Base-by-base conservation (phyloP, 2,113 vertebrate genomes). In the Rhynchopsitta pachyrhyncha region DNA sequence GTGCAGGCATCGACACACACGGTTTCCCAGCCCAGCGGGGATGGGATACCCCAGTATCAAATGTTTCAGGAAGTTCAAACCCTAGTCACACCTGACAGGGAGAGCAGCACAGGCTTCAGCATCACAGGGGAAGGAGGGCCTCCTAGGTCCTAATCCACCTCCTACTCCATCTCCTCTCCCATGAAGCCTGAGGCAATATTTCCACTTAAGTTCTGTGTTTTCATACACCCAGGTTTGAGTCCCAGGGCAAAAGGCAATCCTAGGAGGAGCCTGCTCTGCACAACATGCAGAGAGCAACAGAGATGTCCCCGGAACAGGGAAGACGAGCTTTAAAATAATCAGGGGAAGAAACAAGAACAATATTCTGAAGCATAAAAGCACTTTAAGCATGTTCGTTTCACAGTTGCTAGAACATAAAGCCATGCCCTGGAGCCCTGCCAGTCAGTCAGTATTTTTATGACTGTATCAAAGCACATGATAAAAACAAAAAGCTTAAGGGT, bases 401-500 rank as follows among this genome's bases (percentile, higher is more conserved):
- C 82, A 95, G 92, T 90, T 88, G 73, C 64, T 92, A 23, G 9
- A 78, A 82, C 22, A 57, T 31, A 78, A 90, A 90, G 68, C 77
- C 63, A 84, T 89, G 57, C 57, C 39, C 88, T 95, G 93, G 93
- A 94, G 90, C 74, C 71, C 66, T 85, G 93, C 93, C 95, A 97
- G 80, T 22, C 73, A 91, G 79, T 41, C 95, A 88, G 86, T 96
- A 96, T 92, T 96, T 96, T 95, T 97, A 96, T 1, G 13, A 84
- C 83, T 47, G 1, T 96, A 96, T 94, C 95, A 96, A 94, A 94
- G 92, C 66, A 94, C 88, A 92, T 27, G 76, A 93, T 93, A 92
- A 92, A 97, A 96, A 5, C 82, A 94, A 96, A 96, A 92, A 94
- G 62, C 77, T 86, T 84, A 82, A 86, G 93, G 90, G 93, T 96